Evolutionary conservation across 2,797 vertebrate genomes (phyloP).

Genomic region (Melanotaenia boesemani): DNA sequence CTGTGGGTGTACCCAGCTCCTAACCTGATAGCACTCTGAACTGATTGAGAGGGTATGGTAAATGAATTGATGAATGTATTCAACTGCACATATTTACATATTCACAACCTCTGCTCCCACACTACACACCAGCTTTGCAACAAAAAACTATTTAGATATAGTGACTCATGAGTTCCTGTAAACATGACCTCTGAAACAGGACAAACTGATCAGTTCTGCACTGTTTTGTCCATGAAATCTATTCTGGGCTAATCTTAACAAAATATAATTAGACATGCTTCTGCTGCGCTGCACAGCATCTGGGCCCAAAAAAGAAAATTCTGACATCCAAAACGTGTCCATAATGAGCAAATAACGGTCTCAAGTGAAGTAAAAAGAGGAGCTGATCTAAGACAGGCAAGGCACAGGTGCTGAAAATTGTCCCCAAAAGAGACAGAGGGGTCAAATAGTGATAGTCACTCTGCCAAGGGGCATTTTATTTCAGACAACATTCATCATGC

Average conservation of each 20-base stretch:
- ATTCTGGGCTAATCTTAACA: neutral
- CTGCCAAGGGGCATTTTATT: slow-evolving; percentile 41
- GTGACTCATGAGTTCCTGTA: neutral
- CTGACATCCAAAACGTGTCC: neutral
- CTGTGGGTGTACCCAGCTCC: no score
- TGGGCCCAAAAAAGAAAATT: neutral
- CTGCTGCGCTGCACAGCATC: neutral
- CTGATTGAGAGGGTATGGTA: no score
- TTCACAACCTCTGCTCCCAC: neutral
- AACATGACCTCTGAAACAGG: slow-evolving; percentile 6
- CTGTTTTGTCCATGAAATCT: no score
- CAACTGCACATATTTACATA: neutral
- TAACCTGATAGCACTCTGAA: no score
- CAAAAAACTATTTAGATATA: neutral
- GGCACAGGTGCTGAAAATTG: slow-evolving; percentile 5
- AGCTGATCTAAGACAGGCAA: neutral
- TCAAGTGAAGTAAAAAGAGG: neutral
- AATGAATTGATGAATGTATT: neutral
- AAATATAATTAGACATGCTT: neutral
- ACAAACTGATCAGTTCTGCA: neutral
- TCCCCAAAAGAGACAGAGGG: slow-evolving; percentile 11
- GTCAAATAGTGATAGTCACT: slow-evolving; percentile 28
- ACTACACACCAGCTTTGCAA: neutral
- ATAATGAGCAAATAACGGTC: neutral
- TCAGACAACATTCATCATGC: slow-evolving; percentile 55